Evolutionary conservation across 2,797 vertebrate species (phyloP).

Genomic region (Neoniphon sammara): DNA sequence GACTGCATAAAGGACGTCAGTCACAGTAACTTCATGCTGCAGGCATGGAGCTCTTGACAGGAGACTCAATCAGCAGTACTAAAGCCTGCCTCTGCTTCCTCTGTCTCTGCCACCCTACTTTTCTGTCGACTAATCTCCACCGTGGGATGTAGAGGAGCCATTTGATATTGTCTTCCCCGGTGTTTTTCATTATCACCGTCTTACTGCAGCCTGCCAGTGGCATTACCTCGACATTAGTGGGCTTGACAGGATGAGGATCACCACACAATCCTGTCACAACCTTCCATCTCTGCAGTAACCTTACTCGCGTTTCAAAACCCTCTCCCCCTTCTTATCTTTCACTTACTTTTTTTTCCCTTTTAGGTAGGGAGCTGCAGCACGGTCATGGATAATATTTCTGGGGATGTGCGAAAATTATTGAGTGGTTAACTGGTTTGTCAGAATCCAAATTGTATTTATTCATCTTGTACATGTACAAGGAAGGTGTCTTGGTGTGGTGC

Average conservation of each 20-base stretch:
- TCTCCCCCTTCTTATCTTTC: conserved; percentile 67
- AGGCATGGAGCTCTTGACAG: conserved; percentile 78
- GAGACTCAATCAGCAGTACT: conserved; percentile 83
- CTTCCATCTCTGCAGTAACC: conserved; percentile 78
- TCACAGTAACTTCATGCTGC: conserved; percentile 74
- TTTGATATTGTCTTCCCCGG: conserved; percentile 99
- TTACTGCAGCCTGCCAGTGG: conserved; percentile 92
- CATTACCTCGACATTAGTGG: conserved; percentile 98
- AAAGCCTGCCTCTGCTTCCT: conserved; percentile 78
- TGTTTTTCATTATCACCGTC: conserved; percentile 98
- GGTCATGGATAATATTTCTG: conserved; percentile 62
- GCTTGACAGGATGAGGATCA: conserved; percentile 93
- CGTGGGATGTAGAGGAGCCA: conserved; percentile 99
- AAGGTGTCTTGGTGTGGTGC: neutral
- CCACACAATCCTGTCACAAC: conserved; percentile 78
- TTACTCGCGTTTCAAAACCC: conserved; percentile 77
- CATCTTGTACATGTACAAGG: neutral
- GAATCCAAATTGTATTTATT: conserved; percentile 22
- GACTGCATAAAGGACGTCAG: conserved; percentile 73
- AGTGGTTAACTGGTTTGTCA: conserved; percentile 44
- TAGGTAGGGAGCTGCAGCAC: conserved; percentile 56
- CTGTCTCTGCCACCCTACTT: conserved; percentile 78
- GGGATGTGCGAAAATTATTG: conserved; percentile 43
- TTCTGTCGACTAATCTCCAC: conserved; percentile 93
- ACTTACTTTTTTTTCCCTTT: conserved; percentile 51